These are phyloP conservation scores for Thymelicus acteon DNA, from an alignment of 2,888 invertebrate species.

Conservation along the genomic window DNA sequence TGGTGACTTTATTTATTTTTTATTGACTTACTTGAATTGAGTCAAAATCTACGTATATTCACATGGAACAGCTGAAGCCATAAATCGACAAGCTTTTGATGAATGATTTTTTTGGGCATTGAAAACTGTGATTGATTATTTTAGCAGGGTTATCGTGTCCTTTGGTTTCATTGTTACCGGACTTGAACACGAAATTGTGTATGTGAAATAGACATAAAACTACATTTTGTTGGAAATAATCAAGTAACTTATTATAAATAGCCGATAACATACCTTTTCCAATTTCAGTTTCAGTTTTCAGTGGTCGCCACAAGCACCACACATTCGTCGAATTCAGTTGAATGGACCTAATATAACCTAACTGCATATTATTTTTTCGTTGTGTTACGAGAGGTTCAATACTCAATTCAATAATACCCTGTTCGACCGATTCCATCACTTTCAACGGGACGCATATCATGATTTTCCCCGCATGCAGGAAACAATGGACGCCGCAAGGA, in stretches of 20 bases:
- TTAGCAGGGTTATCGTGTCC: neutral
- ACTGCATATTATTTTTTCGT: too few species aligned
- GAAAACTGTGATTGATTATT: conserved; percentile 2
- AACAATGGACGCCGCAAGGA: conserved; percentile 10
- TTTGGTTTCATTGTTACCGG: neutral
- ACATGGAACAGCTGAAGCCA: neutral
- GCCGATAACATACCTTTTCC: too few species aligned
- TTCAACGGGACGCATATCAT: neutral
- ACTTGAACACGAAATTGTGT: neutral
- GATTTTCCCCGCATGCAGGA: neutral
- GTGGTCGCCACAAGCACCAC: too few species aligned
- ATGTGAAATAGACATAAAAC: neutral
- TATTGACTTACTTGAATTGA: too few species aligned
- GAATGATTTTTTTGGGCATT: neutral
- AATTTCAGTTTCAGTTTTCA: too few species aligned
- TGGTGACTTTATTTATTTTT: neutral
- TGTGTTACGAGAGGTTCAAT: too few species aligned
- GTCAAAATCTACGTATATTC: neutral
- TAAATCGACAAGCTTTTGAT: neutral
- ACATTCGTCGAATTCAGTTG: too few species aligned
- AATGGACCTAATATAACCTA: too few species aligned
- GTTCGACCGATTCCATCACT: neutral
- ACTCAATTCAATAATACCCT: too few species aligned
- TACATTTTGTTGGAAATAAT: too few species aligned
- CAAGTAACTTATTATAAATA: too few species aligned